A percentile compares a stretch with the other conserved stretches of the same genome.
Evolutionary conservation across 2,113 vertebrate species (phyloP).

Genomic region (Ceyx cyanopectus): DNA sequence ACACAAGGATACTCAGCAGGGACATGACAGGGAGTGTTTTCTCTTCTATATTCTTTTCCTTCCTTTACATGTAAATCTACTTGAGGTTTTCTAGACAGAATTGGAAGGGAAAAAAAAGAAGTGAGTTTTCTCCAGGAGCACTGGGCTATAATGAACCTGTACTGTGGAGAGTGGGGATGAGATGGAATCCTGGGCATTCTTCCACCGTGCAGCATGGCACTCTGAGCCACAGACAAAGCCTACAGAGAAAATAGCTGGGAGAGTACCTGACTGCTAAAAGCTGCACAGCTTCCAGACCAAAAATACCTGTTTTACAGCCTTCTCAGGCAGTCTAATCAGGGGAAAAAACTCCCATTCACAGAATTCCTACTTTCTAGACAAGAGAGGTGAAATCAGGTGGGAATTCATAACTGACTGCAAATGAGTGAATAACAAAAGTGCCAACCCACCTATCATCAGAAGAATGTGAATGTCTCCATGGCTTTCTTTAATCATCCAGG

Average conservation of each 20-base stretch:
- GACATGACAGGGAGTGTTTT: background rate
- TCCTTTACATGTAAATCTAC: background rate
- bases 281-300: background rate
- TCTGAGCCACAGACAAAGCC: background rate
- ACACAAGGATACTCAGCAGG: rapidly evolving
- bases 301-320: background rate
- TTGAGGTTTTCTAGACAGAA: background rate
- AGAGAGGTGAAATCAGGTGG: background rate
- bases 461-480: background rate
- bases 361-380: background rate
- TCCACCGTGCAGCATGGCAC: background rate
- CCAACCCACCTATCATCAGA: background rate
- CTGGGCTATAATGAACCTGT: background rate
- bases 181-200: background rate
- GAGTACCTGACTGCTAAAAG: background rate
- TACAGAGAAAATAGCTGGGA: background rate
- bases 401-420: background rate
- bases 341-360: background rate
- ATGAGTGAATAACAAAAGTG: background rate
- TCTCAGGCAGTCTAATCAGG: background rate
- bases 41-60: background rate
- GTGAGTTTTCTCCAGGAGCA: background rate
- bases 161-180: background rate
- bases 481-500: background rate
- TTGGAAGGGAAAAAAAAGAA: background rate